Conservation (phyloP, 2,113 vertebrate genomes). For the Thermophis baileyi region DNA sequence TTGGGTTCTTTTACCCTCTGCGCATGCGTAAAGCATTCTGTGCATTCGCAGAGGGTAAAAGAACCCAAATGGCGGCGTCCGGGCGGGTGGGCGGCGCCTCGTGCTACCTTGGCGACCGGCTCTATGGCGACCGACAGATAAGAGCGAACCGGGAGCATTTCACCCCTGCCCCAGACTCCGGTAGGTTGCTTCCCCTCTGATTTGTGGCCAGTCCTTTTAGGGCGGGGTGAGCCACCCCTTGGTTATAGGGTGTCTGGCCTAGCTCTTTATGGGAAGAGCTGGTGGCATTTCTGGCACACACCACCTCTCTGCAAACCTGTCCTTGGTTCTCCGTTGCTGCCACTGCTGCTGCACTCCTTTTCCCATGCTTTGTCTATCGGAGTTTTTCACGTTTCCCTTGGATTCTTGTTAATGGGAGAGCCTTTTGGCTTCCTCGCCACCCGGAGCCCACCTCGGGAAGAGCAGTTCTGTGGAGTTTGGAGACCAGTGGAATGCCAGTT, state of each 20-base stretch:
- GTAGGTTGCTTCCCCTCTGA: neutral
- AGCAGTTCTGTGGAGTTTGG: neutral
- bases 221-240: neutral
- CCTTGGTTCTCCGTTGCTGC: neutral
- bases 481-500: neutral
- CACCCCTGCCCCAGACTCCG: no score
- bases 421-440: neutral
- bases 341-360: accelerated
- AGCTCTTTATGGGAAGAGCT: neutral
- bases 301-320: no score
- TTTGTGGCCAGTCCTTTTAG: neutral
- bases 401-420: neutral
- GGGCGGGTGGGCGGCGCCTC: no score
- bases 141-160: no score
- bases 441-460: neutral
- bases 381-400: neutral
- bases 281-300: no score
- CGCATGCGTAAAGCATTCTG: no score
- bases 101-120: no score
- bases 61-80: no score
- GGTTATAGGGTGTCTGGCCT: neutral
- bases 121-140: no score
- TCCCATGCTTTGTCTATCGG: neutral
- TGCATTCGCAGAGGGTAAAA: no score
- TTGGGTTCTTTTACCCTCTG: no score